Conservation (phyloP, 2,888 invertebrate genomes). For the Mesochorus sp. region DNA sequence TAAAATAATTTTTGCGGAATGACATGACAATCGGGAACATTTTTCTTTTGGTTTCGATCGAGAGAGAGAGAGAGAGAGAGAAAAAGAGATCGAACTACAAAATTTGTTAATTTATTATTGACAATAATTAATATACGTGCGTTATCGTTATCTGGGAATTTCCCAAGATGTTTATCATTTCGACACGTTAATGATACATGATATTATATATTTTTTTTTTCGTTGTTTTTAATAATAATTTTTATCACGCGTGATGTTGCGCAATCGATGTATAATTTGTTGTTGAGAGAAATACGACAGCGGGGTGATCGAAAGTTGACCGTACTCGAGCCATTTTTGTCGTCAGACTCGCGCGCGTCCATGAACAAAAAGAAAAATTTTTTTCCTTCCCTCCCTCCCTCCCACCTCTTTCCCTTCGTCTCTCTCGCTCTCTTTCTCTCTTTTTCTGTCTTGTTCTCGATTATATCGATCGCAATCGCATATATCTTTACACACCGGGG, state of each 20-base stretch:
- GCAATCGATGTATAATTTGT: constrained; percentile 59
- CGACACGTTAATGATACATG: no score
- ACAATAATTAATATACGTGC: no score
- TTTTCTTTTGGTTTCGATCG: no score
- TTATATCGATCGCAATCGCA: constrained; percentile 54
- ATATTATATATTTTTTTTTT: no score
- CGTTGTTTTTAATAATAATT: constrained; percentile 12
- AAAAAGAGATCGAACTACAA: no score
- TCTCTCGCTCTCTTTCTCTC: constrained; percentile 14
- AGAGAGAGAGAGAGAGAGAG: no score
- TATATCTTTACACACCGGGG: constrained; percentile 58
- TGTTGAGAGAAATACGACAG: constrained; percentile 38
- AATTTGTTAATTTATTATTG: no score
- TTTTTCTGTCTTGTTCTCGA: constrained; percentile 41
- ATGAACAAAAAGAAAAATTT: constrained; percentile 4
- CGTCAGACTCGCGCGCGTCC: constrained; percentile 23
- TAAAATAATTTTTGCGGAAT: no score
- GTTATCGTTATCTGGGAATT: no score
- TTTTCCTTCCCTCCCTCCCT: constrained; percentile 6
- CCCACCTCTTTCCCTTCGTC: constrained; percentile 3
- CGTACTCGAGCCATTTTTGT: constrained; percentile 59
- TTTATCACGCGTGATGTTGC: constrained; percentile 42
- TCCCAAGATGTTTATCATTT: no score
- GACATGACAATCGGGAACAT: no score
- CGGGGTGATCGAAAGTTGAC: constrained; percentile 60